Conservation (phyloP, 2,113 vertebrate species). For the Psilopogon haemacephalus region DNA sequence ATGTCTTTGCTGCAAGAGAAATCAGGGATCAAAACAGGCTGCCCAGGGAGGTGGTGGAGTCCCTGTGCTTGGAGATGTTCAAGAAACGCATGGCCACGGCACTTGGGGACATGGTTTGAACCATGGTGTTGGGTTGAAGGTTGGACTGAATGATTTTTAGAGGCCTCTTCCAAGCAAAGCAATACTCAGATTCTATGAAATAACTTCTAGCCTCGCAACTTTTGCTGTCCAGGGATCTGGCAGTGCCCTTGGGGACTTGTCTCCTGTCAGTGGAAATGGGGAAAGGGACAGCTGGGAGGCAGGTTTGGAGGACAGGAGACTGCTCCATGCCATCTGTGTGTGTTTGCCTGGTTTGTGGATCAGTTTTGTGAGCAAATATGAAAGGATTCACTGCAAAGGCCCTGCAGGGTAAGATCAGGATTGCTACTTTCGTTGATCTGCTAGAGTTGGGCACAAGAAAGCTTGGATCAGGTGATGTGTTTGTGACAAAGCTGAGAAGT, state of each 20-base stretch:
- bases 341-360: background rate
- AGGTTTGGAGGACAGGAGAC: background rate
- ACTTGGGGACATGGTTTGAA: too few relatives aligned
- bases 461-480: background rate
- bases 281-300: background rate
- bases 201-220: background rate
- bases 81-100: too few relatives aligned
- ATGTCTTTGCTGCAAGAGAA: too few relatives aligned
- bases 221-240: background rate
- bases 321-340: background rate
- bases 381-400: background rate
- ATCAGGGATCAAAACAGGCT: too few relatives aligned
- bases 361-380: background rate
- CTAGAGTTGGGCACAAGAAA: background rate
- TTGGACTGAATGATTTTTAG: too few relatives aligned
- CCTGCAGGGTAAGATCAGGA: background rate
- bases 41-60: too few relatives aligned
- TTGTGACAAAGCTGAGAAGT: background rate
- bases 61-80: too few relatives aligned
- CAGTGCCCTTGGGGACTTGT: background rate
- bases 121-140: too few relatives aligned
- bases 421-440: background rate
- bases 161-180: too few relatives aligned
- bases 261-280: background rate
- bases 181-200: background rate